Base-by-base conservation (phyloP, 2,888 invertebrate genomes). In the Psylliodes chrysocephalus region DNA sequence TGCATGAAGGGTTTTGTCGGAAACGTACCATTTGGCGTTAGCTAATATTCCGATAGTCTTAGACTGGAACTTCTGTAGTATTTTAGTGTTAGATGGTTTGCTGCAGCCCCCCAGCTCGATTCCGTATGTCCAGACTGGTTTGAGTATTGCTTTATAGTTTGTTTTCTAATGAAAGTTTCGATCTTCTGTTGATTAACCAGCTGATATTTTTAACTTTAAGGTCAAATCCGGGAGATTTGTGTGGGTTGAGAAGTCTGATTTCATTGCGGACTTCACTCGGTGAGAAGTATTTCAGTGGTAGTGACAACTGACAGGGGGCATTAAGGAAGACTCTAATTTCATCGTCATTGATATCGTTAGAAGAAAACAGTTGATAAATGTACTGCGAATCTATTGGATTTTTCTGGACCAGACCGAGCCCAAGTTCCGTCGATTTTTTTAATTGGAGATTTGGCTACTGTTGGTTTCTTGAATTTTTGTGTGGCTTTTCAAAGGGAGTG, bases 251-350 rank as follows among this genome's bases (percentile, higher is more conserved):
- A 44, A 44, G 44, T 19, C 10, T 44, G 18, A 44, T 44, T 10
- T 44, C 17, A 10, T 19, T 44, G 10, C 44, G 44, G 14, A 44
- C 44, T 44, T 44, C 19, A 10, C 19, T 44, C 44, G 19, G 44
- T 19, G 44, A 44, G 44, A 44, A 19, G 19, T 17, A 44, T 19
- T 18, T 19, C 19, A 44, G 44, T 19, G 44, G 19, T 17, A 44
- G 19, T 18, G 19, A 44, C 19, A 44, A 19, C 44, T 44, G 44
- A 19, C 44, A 44, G 44, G 44, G 44, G 17, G 44, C n/a, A 44
- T 18, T 44, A 44, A 44, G 19, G 19, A 44, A 44, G 19, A 19
- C 44, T 44, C 19, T 44, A 44, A 44, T 44, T 44, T 44, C 44
- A 44, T 44, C n/a, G 19, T 19, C 44, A 19, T 44, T 44, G 10